phyloP scores from a whole-genome alignment of 2,113 vertebrate species.

The Megaleporinus macrocephalus region DNA sequence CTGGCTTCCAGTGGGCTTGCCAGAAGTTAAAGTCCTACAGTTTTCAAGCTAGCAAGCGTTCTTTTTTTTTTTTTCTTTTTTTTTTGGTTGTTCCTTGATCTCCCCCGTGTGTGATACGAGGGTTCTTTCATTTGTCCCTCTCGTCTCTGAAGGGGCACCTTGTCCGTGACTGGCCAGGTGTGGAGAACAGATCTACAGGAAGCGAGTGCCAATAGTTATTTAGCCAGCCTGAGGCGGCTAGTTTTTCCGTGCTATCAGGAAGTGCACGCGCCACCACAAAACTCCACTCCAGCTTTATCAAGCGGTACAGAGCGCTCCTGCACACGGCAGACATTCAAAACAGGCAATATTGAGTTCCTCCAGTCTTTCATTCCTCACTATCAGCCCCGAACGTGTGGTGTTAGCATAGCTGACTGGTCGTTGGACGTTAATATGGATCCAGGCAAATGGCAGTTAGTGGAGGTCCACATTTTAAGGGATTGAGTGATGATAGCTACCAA shows the following conservation, averaged over 20 bases:
- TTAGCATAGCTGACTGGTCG: slow-evolving; percentile 42
- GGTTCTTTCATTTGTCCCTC: slow-evolving; percentile 29
- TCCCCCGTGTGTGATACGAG: slow-evolving; percentile 27
- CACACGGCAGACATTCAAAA: slow-evolving; percentile 41
- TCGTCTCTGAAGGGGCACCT: slow-evolving; percentile 50
- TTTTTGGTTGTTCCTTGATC: slow-evolving; percentile 21
- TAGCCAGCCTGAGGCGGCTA: slow-evolving; percentile 49
- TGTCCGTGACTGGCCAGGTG: slow-evolving; percentile 55
- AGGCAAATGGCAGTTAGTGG: slow-evolving; percentile 62
- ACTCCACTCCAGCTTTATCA: slow-evolving; percentile 46
- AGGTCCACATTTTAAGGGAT: slow-evolving; percentile 67
- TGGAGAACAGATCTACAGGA: slow-evolving; percentile 54
- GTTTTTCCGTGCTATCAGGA: slow-evolving; percentile 50
- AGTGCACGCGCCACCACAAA: slow-evolving; percentile 50
- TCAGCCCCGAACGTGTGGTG: slow-evolving; percentile 4
- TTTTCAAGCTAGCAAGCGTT: slow-evolving; percentile 10
- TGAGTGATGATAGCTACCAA: slow-evolving; percentile 59
- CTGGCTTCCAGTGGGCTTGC: slow-evolving; percentile 33
- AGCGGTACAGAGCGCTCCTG: slow-evolving; percentile 4
- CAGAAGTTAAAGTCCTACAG: slow-evolving; percentile 39
- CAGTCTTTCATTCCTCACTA: slow-evolving; percentile 13
- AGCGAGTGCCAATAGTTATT: slow-evolving; percentile 49
- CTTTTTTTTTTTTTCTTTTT: not conserved
- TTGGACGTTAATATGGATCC: slow-evolving; percentile 65
- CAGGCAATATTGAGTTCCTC: slow-evolving; percentile 35